Base-by-base conservation (phyloP, 2,888 invertebrate genomes). In the Callinectes sapidus region DNA sequence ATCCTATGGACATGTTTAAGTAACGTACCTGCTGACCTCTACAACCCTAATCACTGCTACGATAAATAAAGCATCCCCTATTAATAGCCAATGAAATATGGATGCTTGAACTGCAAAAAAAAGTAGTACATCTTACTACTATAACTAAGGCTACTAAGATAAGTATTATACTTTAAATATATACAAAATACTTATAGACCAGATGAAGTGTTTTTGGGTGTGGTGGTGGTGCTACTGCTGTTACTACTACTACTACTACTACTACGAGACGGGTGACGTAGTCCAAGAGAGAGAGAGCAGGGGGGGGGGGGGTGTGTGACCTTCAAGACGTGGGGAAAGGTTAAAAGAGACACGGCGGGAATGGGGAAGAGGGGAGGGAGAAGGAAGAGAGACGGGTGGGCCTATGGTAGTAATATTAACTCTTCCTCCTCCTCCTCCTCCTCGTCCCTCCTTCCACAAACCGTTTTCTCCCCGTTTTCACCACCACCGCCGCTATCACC, bases 401-500 rank as follows among this genome's bases (percentile, higher is more conserved):
- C 10, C 71, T 71, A 71, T 71, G 28, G 71, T n/a, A 71, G 71
- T 71, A 71, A 71, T 8, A 71, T 23, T 81, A 81, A 81, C 81
- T 35, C 23, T 14, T 35, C 81, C 35, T 81, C 35, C 16, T 71
- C 71, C 71, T 71, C 23, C 32, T n/a, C n/a, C 23, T 32, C 77
- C 77, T 77, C 77, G 8, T 66, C 71, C 71, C 35, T 71, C 71
- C 71, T 71, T 16, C 35, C 28, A 10, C 35, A 14, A 13, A 81
- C 14, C 28, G n/a, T 28, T 71, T 71, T 28, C 71, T n/a, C 71
- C 35, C 71, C 28, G 28, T 71, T 71, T 71, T 71, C 28, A 28
- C 71, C 71, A 71, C 71, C 71, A 71, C 61, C 61, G 10, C 61
- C 23, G 6, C 23, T 23, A 71, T 10, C 71, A 28, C 71, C 71